Base-by-base conservation (phyloP, 2,113 vertebrate species). In the Pitta sordida region DNA sequence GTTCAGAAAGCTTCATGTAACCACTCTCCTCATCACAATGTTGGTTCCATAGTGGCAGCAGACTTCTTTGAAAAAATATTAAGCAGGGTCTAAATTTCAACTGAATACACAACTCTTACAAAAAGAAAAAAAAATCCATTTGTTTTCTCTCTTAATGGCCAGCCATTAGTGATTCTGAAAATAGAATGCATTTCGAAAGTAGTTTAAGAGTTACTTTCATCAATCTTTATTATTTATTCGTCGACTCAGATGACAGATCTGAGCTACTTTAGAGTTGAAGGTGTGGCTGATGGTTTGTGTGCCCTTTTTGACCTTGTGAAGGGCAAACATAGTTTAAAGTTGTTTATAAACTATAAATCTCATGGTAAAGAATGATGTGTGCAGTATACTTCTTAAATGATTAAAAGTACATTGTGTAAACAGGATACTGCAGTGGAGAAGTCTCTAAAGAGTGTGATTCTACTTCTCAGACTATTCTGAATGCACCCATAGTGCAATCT, bases 291-390 rank as follows among this genome's bases (percentile, higher is more conserved):
- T 95, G 94, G 89, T 83, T 95, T 89, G 94, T 0, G 16, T 97
- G 95, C 92, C 96, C 95, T 95, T 95, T 81, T 93, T 95, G 95
- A 97, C 95, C 97, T 91, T 95, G 92, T 93, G 94, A 96, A 95
- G 95, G 95, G 95, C 95, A 96, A 97, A 87, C 5, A 2, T 84
- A 97, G 96, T 97, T 97, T 97, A 97, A 97, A 93, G 91, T 96
- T 97, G 94, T 95, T 97, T 97, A 93, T 95, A 95, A 94, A 93
- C 95, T 96, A 95, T 97, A 97, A 95, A 96, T 91, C 96, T 95
- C 51, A 78, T 68, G 76, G 92, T 96, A 93, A 95, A 93, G 94
- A 89, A 95, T 91, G 89, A 94, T 94, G 94, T 95, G 93, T 93
- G 68, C 85, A 77, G 44, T 78, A n/a, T 89, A 77, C 64, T 94